Evolutionary conservation across 2,888 invertebrate species (phyloP).

Genomic region (Andrena bucephala): DNA sequence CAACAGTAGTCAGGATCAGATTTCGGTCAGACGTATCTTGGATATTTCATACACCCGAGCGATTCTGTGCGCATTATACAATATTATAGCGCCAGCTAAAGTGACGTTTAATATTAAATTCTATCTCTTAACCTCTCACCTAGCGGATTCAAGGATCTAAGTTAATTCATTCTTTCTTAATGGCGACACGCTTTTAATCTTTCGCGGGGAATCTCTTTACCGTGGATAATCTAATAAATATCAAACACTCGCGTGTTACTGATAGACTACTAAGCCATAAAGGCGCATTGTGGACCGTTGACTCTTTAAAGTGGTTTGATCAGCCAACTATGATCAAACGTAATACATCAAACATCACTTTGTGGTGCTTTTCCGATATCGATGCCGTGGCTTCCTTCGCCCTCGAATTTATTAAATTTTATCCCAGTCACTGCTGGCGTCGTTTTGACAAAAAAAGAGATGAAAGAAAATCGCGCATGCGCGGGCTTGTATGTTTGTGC

Average conservation of each 20-base stretch:
- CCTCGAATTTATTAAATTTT: slow-evolving; percentile 71
- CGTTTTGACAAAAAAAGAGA: slow-evolving; percentile 39
- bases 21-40: slow-evolving; percentile 56
- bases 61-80: slow-evolving; percentile 33
- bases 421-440: slow-evolving; percentile 28
- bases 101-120: slow-evolving; percentile 16
- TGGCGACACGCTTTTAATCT: background rate
- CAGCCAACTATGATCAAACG: slow-evolving; percentile 68
- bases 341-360: slow-evolving; percentile 74
- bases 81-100: slow-evolving; percentile 22
- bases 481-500: background rate
- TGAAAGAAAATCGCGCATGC: slow-evolving; percentile 34
- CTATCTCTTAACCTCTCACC: background rate
- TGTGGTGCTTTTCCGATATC: slow-evolving; percentile 44
- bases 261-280: slow-evolving; percentile 59
- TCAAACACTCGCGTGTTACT: slow-evolving; percentile 18
- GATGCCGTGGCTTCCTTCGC: slow-evolving; percentile 42
- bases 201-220: background rate
- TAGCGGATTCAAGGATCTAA: background rate
- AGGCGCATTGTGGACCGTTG: slow-evolving; percentile 51
- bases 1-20: slow-evolving; percentile 57
- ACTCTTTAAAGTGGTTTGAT: slow-evolving; percentile 64
- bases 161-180: background rate
- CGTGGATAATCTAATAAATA: slow-evolving; percentile 1
- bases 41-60: slow-evolving; percentile 36